phyloP scores from a whole-genome alignment of 1,140 invertebrate species.

The Latrodectus geometricus region DNA sequence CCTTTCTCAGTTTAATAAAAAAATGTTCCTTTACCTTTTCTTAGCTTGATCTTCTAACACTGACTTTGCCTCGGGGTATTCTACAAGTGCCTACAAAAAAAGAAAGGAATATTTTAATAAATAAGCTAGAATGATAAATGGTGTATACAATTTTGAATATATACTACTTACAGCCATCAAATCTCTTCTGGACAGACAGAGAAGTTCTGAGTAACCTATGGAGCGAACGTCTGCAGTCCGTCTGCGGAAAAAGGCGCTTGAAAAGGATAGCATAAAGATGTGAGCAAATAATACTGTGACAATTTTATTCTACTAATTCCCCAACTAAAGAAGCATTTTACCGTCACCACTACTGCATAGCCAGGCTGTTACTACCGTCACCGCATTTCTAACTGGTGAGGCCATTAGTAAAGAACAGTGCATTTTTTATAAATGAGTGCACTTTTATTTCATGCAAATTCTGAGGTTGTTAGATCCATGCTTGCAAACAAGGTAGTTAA shows the following conservation, averaged over 20 bases:
- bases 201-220: constrained; percentile 61
- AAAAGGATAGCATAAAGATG: constrained; percentile 6
- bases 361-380: no score
- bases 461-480: no score
- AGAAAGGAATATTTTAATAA: neutral
- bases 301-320: no score
- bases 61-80: constrained; percentile 60
- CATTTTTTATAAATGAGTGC: no score
- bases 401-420: no score
- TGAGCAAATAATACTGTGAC: no score
- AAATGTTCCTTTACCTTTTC: constrained; percentile 23
- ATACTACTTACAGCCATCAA: constrained; percentile 47
- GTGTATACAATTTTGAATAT: neutral
- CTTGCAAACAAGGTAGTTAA: no score
- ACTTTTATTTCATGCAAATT: no score
- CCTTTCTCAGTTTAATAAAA: no score
- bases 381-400: no score
- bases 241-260: constrained; percentile 51
- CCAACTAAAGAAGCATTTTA: no score
- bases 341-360: no score
- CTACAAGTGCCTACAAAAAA: constrained; percentile 47
- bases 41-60: constrained; percentile 56
- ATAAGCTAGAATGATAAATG: neutral
- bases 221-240: constrained; percentile 61
- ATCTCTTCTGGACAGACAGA: constrained; percentile 59